A percentile compares a stretch with the other conserved stretches of the same genome.
Evolutionary conservation across 1,140 invertebrate genomes (phyloP).

Genomic region (Micrasema minimum): DNA sequence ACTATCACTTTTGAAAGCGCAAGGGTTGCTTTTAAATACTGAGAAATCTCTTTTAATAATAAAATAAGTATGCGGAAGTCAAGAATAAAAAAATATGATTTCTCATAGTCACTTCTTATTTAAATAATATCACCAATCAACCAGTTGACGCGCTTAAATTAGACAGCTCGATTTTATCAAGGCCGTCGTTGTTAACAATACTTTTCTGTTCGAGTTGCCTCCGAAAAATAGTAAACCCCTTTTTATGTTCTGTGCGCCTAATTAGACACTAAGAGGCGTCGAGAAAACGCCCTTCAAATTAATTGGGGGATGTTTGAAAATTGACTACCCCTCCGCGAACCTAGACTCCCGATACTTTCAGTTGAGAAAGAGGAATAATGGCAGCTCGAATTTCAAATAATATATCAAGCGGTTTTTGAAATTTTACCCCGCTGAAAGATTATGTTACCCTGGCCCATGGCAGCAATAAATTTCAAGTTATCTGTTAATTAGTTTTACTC

Average conservation of each 20-base stretch:
- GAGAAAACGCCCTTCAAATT: constrained; percentile 54
- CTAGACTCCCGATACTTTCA: constrained; percentile 35
- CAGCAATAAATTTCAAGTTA: constrained; percentile 48
- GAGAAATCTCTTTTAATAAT: too few relatives aligned
- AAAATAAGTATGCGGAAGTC: too few relatives aligned
- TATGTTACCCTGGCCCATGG: constrained; percentile 45
- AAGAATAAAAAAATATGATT: too few relatives aligned
- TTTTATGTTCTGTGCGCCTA: constrained; percentile 51
- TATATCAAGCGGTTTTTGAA: constrained; percentile 53
- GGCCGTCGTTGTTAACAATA: constrained; percentile 28
- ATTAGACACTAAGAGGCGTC: constrained; percentile 53
- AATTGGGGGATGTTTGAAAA: constrained; percentile 52
- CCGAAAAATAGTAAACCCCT: constrained; percentile 53
- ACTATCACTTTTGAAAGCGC: too few relatives aligned
- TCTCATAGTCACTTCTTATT: too few relatives aligned
- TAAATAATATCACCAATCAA: neutral
- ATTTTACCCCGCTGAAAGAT: constrained; percentile 43
- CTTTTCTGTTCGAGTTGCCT: constrained; percentile 41
- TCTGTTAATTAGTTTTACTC: constrained; percentile 50
- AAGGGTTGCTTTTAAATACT: too few relatives aligned
- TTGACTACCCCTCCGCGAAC: constrained; percentile 47
- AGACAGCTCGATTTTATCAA: constrained; percentile 18
- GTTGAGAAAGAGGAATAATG: constrained; percentile 36
- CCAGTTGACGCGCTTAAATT: constrained; percentile 2
- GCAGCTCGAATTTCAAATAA: constrained; percentile 50